These are phyloP conservation scores for Chroicocephalus ridibundus DNA, from an alignment of 2,113 vertebrate species.

Conservation along the genomic window DNA sequence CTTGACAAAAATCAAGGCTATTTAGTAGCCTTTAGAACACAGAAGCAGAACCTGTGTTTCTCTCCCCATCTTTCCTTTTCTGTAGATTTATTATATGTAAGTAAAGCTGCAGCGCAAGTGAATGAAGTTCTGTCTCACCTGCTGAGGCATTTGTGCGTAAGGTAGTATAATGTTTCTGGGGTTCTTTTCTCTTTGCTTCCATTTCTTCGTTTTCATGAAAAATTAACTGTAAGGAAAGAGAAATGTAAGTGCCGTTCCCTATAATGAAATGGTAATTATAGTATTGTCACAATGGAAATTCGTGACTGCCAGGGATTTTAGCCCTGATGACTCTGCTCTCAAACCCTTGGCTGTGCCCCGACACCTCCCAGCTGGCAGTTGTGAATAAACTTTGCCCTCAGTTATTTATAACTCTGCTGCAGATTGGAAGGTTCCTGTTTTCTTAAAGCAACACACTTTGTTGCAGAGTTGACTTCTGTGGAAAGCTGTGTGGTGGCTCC, in stretches of 20 bases:
- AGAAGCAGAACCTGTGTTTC: not conserved
- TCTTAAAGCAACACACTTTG: not conserved
- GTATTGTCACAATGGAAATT: not conserved
- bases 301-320: not conserved
- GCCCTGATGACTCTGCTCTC: not conserved
- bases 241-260: not conserved
- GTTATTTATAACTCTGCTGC: not conserved
- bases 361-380: not conserved
- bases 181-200: not conserved
- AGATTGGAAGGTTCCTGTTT: not conserved
- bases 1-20: not conserved
- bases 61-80: not conserved
- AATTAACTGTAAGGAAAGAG: not conserved
- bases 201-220: not conserved
- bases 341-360: not conserved
- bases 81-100: rapidly evolving
- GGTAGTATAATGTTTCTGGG: not conserved
- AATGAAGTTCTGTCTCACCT: not conserved
- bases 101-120: not conserved
- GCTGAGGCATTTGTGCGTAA: not conserved
- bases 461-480: not conserved
- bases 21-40: not conserved
- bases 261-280: not conserved
- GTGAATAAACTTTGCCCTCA: not conserved
- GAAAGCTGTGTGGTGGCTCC: not conserved